Evolutionary conservation across 1,140 invertebrate species (phyloP), one percentile per base, ranked within the genome.

Genomic region (Panulirus ornatus): DNA sequence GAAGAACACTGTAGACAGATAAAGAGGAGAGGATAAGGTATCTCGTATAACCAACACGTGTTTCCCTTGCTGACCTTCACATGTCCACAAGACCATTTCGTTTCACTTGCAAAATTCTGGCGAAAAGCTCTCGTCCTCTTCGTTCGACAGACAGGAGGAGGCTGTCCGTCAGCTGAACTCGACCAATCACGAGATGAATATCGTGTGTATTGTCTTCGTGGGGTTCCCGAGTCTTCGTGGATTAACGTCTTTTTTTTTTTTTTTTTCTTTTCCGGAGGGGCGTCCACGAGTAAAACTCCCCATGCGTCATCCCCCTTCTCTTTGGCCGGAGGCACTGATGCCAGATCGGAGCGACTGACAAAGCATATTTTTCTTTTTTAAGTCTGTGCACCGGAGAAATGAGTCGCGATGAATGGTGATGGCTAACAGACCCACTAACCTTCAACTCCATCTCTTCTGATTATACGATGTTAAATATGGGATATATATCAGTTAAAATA

Each of bases 211-310:
- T 83, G 79, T 81, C 79, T 89, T 81, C 79, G 79, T 83, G 79
- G 79, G 51, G 63, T 36, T 66, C 19, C 79, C 6, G 79, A 75
- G 42, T 63, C 36, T 70, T 83, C 66, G 36, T 58, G 87, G 87
- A 83, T 89, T 89, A 89, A 27, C n/a, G 81, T 73, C 84, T 89
- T 86, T 88, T n/a, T n/a, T n/a, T n/a, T n/a, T n/a, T n/a, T n/a
- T n/a, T n/a, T n/a, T 27, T 34, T n/a, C n/a, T n/a, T n/a, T n/a
- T n/a, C n/a, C n/a, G n/a, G 79, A 73, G 87, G 51, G 79, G 87
- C 16, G 27, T 36, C 38, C 22, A 44, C 19, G 58, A 89, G 47
- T 63, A 84, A 89, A 89, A 89, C 75, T 47, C 42, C 78, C 87
- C 78, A 54, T 83, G 87, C 70, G 87, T 82, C 87, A 89, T 89